Percentiles rank a stretch among this genome's conserved stretches.
These are phyloP conservation scores for Chrysemys picta DNA, from an alignment of 2,113 vertebrate species.

Conservation along the genomic window DNA sequence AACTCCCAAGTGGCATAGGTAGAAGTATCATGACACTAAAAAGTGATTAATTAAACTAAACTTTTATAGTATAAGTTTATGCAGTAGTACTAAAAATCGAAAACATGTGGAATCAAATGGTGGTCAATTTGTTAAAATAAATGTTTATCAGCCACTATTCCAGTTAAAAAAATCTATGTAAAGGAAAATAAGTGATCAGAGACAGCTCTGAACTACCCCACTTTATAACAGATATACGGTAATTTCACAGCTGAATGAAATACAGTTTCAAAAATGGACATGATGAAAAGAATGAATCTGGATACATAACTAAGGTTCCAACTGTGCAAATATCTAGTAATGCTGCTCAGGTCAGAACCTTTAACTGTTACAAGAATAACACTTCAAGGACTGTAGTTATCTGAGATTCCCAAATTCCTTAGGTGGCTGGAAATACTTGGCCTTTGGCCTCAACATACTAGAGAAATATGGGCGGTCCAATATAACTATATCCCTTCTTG, in stretches of 20 bases:
- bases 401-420: neutral
- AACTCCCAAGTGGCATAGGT: neutral
- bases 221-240: neutral
- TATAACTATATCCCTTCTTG: neutral
- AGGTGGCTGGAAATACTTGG: neutral
- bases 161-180: slow-evolving; percentile 17
- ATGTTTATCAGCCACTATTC: neutral
- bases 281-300: neutral
- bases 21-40: neutral
- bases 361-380: neutral
- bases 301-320: rapidly evolving
- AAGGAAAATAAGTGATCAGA: neutral
- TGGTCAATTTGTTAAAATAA: neutral
- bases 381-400: neutral
- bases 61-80: neutral
- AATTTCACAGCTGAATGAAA: slow-evolving; percentile 3
- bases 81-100: neutral
- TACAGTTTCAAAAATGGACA: neutral
- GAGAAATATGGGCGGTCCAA: neutral
- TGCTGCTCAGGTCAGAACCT: neutral
- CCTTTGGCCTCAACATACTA: neutral
- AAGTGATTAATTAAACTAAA: neutral
- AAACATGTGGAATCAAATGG: neutral
- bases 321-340: neutral
- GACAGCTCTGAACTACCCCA: neutral